These are phyloP conservation scores for Phasia obesa DNA, from an alignment of 2,888 invertebrate genomes.

Conservation along the genomic window DNA sequence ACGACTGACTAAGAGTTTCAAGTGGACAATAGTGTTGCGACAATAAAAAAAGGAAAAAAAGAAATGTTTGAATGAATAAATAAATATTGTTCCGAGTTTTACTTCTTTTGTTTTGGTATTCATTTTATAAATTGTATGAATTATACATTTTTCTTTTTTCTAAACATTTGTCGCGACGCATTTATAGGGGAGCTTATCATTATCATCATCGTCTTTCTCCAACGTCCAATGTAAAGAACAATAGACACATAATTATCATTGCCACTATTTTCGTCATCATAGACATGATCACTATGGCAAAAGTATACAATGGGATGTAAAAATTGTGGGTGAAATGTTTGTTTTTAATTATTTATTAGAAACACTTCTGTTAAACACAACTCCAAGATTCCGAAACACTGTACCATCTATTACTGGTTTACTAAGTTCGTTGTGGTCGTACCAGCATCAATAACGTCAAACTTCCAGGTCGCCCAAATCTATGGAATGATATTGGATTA, in stretches of 20 bases:
- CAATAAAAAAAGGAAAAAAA: conserved; percentile 12
- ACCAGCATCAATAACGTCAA: too few species aligned
- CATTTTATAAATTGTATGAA: conserved; percentile 55
- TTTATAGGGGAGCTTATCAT: conserved; percentile 65
- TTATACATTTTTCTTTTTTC: conserved; percentile 37
- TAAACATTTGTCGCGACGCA: conserved; percentile 65
- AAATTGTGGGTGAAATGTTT: too few species aligned
- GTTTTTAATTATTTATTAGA: too few species aligned
- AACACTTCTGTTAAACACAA: too few species aligned
- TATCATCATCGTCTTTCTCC: conserved; percentile 41
- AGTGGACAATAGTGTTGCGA: conserved; percentile 14
- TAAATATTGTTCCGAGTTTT: conserved; percentile 29
- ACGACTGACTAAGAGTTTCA: neutral
- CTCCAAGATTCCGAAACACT: too few species aligned
- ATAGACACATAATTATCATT: conserved; percentile 7
- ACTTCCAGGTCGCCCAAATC: too few species aligned
- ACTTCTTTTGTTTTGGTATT: neutral
- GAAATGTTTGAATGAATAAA: conserved; percentile 24
- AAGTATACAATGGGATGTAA: neutral
- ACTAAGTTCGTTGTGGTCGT: too few species aligned
- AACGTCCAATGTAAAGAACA: neutral
- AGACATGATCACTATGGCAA: neutral
- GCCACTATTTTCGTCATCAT: conserved; percentile 11
- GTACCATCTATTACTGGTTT: too few species aligned
- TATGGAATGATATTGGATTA: too few species aligned